phyloP scores from a whole-genome alignment of 2,797 vertebrate genomes.

The Pangasius larnaudii region DNA sequence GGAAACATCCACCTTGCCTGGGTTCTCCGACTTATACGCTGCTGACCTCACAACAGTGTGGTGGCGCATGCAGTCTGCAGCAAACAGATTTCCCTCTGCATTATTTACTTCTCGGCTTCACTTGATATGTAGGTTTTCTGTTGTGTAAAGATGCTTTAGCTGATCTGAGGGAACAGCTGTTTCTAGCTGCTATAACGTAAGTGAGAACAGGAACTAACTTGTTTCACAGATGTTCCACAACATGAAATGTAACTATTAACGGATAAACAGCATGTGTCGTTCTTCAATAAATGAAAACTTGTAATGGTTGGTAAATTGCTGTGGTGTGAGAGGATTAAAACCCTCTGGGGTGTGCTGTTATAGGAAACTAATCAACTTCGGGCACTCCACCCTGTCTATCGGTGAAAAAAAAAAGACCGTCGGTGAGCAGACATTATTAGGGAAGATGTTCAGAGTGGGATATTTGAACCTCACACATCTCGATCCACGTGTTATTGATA shows the following conservation, averaged over 20 bases:
- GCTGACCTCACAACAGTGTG: background rate
- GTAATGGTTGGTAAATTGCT: background rate
- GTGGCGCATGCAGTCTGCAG: background rate
- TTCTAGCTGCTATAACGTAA: background rate
- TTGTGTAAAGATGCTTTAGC: background rate
- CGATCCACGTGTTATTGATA: background rate
- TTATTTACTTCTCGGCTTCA: too few relatives aligned
- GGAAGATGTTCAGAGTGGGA: too few relatives aligned
- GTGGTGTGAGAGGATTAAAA: background rate
- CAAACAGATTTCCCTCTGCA: background rate
- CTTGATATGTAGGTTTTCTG: background rate
- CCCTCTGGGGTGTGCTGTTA: background rate
- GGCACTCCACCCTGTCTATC: too few relatives aligned
- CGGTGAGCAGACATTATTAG: too few relatives aligned
- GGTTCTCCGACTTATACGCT: background rate
- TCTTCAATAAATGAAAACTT: background rate
- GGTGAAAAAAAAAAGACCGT: too few relatives aligned
- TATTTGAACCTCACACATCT: background rate
- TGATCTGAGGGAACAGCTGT: background rate
- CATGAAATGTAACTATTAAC: background rate
- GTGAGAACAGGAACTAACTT: background rate
- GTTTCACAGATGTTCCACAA: background rate
- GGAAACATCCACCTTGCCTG: background rate
- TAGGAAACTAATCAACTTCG: too few relatives aligned
- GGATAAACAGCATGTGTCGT: background rate